Evolutionary conservation across 2,797 vertebrate genomes (phyloP).

Genomic region (Cryptoblepharus egeriae): DNA sequence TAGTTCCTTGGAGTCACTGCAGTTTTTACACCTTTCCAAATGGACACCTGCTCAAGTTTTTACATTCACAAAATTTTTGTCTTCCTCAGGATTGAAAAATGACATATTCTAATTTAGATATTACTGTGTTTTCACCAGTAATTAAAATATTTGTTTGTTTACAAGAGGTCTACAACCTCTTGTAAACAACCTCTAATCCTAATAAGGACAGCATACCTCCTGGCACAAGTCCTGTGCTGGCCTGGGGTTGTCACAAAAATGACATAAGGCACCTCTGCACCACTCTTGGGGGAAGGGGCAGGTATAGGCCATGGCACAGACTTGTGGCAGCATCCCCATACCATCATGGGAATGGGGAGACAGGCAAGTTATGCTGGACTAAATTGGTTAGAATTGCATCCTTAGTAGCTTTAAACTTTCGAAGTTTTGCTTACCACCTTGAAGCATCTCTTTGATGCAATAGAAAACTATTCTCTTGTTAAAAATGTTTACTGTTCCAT

Average conservation of each 20-base stretch:
- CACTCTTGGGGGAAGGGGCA: no score
- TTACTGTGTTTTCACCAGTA: conserved; percentile 67
- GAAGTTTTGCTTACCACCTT: conserved; percentile 38
- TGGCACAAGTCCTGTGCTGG: no score
- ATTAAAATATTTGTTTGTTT: conserved; percentile 69
- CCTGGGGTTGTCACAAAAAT: no score
- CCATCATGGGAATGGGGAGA: no score
- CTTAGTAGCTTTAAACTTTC: conserved; percentile 50
- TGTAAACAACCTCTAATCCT: no score
- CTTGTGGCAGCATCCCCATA: no score
- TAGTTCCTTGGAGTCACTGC: conserved; percentile 81
- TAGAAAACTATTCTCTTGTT: conserved; percentile 48
- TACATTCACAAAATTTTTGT: conserved; percentile 77
- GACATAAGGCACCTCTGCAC: no score
- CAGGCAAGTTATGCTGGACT: no score
- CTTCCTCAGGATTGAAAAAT: conserved; percentile 67
- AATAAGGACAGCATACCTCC: no score
- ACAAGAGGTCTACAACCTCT: no score
- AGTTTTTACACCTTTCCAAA: conserved; percentile 85
- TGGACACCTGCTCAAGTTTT: conserved; percentile 82
- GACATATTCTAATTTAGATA: conserved; percentile 60
- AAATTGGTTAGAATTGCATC: no score
- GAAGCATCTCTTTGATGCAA: conserved; percentile 45
- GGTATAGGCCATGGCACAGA: no score
- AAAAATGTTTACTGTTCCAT: conserved; percentile 58